phyloP scores from a whole-genome alignment of 2,888 invertebrate species.

The Mermis nigrescens region DNA sequence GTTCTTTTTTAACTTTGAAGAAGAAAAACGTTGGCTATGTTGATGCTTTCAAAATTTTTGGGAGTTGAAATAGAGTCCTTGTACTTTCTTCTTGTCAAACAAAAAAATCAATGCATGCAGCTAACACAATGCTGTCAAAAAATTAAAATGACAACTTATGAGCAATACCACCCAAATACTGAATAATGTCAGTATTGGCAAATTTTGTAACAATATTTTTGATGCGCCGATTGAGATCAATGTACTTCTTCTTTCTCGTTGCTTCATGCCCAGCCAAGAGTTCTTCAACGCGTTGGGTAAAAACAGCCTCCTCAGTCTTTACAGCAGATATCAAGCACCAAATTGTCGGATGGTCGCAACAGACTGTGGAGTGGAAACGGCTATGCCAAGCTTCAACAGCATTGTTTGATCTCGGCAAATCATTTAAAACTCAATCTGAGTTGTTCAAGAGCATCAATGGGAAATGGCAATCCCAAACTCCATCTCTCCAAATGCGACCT shows the following conservation, averaged over 20 bases:
- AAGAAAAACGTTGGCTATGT: too few relatives aligned
- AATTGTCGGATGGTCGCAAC: slow-evolving; percentile 1
- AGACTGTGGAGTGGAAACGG: neutral
- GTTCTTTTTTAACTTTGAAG: too few relatives aligned
- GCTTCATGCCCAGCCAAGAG: neutral
- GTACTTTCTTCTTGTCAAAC: too few relatives aligned
- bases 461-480: neutral
- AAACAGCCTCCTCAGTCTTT: neutral
- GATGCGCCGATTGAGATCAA: neutral
- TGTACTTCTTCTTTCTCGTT: neutral
- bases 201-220: neutral
- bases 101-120: too few relatives aligned
- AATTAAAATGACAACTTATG: neutral
- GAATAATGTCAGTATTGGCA: neutral
- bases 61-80: too few relatives aligned
- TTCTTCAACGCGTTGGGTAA: neutral
- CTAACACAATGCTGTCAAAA: too few relatives aligned
- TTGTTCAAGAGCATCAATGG: neutral
- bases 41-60: too few relatives aligned
- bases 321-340: neutral
- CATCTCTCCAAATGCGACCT: neutral
- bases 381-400: neutral
- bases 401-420: slow-evolving; percentile 1
- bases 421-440: neutral
- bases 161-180: neutral